These are phyloP conservation scores for Ophioninae sp. DNA, from an alignment of 2,888 invertebrate species.

Conservation along the genomic window DNA sequence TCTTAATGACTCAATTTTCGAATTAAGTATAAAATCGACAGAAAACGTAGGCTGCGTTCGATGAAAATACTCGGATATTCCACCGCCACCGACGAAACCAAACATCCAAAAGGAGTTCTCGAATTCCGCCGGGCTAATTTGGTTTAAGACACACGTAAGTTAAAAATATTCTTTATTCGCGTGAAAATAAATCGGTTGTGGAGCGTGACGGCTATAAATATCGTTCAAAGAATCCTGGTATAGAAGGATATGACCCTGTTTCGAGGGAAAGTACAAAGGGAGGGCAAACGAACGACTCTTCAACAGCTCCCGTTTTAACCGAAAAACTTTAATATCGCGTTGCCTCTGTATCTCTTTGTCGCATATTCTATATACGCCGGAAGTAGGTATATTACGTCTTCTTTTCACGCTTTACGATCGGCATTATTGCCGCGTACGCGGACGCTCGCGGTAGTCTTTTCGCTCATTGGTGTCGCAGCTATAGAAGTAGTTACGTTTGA, in stretches of 20 bases:
- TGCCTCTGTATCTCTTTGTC: not conserved
- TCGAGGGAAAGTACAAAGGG: not conserved
- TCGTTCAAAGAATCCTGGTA: not conserved
- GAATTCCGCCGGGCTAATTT: not conserved
- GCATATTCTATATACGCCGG: conserved; percentile 2
- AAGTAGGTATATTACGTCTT: conserved; percentile 1
- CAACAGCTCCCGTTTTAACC: not conserved
- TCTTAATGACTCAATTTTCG: no score
- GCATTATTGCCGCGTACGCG: not conserved
- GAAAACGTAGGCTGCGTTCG: no score
- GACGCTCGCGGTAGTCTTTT: conserved; percentile 28
- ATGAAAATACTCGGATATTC: not conserved
- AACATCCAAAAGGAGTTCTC: not conserved
- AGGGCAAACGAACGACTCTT: not conserved
- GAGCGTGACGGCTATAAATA: not conserved
- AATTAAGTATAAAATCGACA: no score
- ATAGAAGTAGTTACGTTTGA: no score
- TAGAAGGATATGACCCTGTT: conserved; percentile 40
- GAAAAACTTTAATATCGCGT: not conserved
- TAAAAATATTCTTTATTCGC: not conserved
- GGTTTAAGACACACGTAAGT: not conserved
- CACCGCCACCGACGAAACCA: not conserved
- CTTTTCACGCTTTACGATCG: conserved; percentile 4
- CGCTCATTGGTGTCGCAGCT: not conserved
- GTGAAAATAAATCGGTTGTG: not conserved